A percentile compares a stretch with the other conserved stretches of the same genome.
Evolutionary conservation across 2,113 vertebrate genomes (phyloP).

Genomic region (Gambusia holbrooki): DNA sequence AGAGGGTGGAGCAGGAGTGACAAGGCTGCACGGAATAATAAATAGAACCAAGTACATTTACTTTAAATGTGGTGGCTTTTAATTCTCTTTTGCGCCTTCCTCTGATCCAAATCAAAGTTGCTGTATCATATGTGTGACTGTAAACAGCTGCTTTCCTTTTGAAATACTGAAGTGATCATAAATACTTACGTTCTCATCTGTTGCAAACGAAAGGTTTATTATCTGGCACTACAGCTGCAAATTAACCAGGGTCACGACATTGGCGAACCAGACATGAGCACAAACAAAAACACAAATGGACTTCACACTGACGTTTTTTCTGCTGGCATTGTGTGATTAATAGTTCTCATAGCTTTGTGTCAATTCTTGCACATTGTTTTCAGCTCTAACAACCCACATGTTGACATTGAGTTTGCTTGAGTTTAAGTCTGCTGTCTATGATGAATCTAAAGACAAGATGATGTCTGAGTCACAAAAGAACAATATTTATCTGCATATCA

Average conservation of each 20-base stretch:
- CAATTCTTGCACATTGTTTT: conserved; percentile 57
- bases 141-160: background rate
- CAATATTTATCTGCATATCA: too few species aligned
- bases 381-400: conserved; percentile 4
- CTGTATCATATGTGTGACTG: background rate
- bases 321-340: conserved; percentile 34
- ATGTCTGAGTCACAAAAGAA: background rate
- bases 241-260: background rate
- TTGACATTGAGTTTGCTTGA: conserved; percentile 19
- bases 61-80: background rate
- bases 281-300: conserved; percentile 4
- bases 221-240: background rate
- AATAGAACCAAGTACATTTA: background rate
- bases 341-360: conserved; percentile 55
- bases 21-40: conserved; percentile 1
- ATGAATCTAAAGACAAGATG: conserved; percentile 12
- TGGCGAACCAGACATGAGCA: background rate
- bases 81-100: background rate
- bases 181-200: too few species aligned
- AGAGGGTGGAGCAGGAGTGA: background rate
- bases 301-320: background rate
- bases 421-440: background rate
- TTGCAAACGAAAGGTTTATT: background rate
- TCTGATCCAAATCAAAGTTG: background rate
- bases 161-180: background rate